A percentile compares a stretch with the other conserved stretches of the same genome.
These are phyloP conservation scores for Agriopis marginaria DNA, from an alignment of 2,888 invertebrate genomes.

Conservation along the genomic window DNA sequence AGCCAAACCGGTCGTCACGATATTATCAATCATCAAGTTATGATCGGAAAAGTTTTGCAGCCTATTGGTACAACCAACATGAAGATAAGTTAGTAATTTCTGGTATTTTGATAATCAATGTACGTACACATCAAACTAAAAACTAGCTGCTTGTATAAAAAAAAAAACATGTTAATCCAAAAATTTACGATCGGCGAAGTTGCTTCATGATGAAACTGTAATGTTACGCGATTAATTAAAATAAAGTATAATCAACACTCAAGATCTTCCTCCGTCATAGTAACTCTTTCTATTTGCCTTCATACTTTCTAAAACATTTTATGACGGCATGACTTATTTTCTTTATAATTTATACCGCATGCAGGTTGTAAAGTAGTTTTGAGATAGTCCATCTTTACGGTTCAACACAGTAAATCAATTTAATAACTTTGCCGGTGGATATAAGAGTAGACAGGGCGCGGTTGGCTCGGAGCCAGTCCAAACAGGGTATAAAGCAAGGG, in stretches of 20 bases:
- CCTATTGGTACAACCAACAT: background rate
- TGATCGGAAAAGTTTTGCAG: background rate
- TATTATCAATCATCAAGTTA: no score
- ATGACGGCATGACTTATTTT: conserved; percentile 20
- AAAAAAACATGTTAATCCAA: conserved; percentile 6
- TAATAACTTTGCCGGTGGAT: conserved; percentile 60
- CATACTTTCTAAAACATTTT: conserved; percentile 38
- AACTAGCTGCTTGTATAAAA: background rate
- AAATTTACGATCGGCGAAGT: conserved; percentile 25
- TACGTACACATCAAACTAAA: background rate
- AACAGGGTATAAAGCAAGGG: conserved; percentile 84
- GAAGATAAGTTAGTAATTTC: background rate
- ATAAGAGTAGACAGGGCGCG: conserved; percentile 70
- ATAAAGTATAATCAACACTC: conserved; percentile 39
- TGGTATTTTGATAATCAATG: background rate
- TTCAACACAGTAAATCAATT: conserved; percentile 55
- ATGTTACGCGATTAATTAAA: conserved; percentile 41
- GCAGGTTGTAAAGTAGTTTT: conserved; percentile 27
- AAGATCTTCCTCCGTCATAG: conserved; percentile 19
- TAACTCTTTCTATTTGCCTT: conserved; percentile 25
- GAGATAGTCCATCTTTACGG: conserved; percentile 30
- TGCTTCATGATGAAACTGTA: conserved; percentile 24
- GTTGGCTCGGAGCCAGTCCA: conserved; percentile 80
- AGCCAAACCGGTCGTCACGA: no score
- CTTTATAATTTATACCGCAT: conserved; percentile 24